Evolutionary conservation across 2,888 invertebrate species (phyloP), one percentile per base, ranked within the genome.

Genomic region (Apodemia hepburni): DNA sequence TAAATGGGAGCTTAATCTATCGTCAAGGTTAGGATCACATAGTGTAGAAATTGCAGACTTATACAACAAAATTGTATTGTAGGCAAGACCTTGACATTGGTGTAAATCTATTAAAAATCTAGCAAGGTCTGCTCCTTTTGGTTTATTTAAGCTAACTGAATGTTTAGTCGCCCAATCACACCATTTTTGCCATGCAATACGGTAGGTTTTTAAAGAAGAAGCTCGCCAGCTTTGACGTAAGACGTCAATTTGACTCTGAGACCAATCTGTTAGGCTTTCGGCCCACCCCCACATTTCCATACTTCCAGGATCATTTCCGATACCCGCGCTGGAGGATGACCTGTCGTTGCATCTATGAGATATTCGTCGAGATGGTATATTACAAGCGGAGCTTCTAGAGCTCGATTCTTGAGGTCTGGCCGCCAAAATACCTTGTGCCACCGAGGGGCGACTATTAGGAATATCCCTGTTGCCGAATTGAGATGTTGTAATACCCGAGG

Each of bases 351-450:
- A 38, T 69, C 67, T 35, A 67, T 38, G 12, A 69, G 60, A 15
- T 57, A 54, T 57, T 57, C 54, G 0, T 51, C 9, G 17, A 70
- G 62, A 17, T 61, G 54, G 5, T 3, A 33, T 9, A 70, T 58
- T 3, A 65, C 66, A 27, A 65, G 65, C 3, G 67, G 67, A 2
- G 65, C 54, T 12, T 60, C 61, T 12, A 65, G 22, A 0, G 65
- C 62, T 9, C 66, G 45, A 17, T 58, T n/a, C 33, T 69, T 69
- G 15, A 75, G 68, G 58, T 76, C 74, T 11, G 73, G 61, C 60
- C 69, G 65, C 67, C 68, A 69, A 59, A 70, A 72, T 0, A 72
- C 73, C n/a, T 63, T 65, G 8, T 69, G 61, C 75, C 75, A 76
- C 9, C 69, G 64, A 0, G 69, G 69, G 6, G 59, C 66, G 42